Evolutionary conservation across 2,113 vertebrate genomes (phyloP).

Genomic region (Catagonus wagneri): DNA sequence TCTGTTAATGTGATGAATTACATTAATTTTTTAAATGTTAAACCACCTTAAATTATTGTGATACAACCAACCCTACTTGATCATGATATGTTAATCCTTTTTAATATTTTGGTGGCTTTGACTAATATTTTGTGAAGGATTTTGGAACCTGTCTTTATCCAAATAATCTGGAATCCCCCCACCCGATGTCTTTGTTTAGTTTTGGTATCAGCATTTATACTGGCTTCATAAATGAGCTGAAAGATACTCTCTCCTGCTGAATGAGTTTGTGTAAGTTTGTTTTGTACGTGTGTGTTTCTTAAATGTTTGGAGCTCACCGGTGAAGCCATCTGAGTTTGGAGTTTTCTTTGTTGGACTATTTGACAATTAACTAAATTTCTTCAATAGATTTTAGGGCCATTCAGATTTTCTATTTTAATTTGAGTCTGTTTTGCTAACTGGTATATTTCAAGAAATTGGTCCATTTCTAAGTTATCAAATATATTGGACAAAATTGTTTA

Average conservation of each 20-base stretch:
- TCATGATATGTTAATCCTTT: not conserved
- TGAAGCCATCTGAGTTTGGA: not conserved
- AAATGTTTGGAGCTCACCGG: not conserved
- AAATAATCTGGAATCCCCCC: not conserved
- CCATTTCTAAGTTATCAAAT: not conserved
- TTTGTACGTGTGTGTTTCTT: not conserved
- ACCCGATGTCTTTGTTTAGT: not conserved
- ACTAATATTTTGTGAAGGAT: not conserved
- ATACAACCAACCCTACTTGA: not conserved
- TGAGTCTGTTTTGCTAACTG: not conserved
- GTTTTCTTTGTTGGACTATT: conserved; percentile 15
- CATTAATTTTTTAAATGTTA: conserved; percentile 18
- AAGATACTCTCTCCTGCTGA: not conserved
- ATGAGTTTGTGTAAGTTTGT: conserved; percentile 14
- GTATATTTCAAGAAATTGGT: not conserved
- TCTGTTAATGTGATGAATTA: not conserved
- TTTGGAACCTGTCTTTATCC: not conserved
- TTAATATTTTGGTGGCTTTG: not conserved
- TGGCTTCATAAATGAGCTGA: not conserved
- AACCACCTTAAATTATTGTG: not conserved
- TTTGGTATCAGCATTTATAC: not conserved
- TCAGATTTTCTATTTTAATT: conserved; percentile 20
- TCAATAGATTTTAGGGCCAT: not conserved
- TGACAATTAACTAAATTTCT: not conserved
- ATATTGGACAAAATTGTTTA: not conserved